A percentile compares a stretch with the other conserved stretches of the same genome.
Conservation (phyloP, 2,888 invertebrate species). For the Orgyia antiqua region DNA sequence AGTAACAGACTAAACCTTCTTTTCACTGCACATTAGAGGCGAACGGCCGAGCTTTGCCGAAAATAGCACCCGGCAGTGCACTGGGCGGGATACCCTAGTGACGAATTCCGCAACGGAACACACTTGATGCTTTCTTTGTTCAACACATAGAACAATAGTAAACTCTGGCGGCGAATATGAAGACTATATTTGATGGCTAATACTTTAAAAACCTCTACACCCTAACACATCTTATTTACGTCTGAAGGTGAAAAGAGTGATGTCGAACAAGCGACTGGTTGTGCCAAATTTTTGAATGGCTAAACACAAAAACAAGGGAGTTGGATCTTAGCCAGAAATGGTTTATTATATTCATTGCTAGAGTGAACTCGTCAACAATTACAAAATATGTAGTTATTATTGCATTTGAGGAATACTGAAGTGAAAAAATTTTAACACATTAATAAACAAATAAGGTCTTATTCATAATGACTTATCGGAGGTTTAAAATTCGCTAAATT, state of each 20-base stretch:
- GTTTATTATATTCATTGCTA: conserved; percentile 15
- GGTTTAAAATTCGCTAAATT: too few relatives aligned
- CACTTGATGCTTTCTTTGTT: conserved; percentile 47
- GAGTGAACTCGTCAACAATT: conserved; percentile 17
- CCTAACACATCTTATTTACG: conserved; percentile 33
- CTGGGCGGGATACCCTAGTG: conserved; percentile 55
- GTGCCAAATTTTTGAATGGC: conserved; percentile 61
- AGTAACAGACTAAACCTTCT: conserved; percentile 55
- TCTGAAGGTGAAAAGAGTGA: conserved; percentile 65
- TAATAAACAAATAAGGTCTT: too few relatives aligned
- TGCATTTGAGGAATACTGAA: too few relatives aligned
- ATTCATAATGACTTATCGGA: too few relatives aligned
- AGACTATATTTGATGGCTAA: not conserved
- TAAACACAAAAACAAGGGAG: conserved; percentile 46
- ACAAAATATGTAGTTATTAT: conserved; percentile 25
- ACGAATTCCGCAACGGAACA: conserved; percentile 50
- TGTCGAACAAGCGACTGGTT: conserved; percentile 37
- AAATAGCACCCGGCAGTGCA: conserved; percentile 76
- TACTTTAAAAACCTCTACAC: conserved; percentile 23
- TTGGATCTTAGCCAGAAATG: conserved; percentile 55
- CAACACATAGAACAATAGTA: conserved; percentile 29
- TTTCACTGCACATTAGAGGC: conserved; percentile 57
- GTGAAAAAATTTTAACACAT: not conserved
- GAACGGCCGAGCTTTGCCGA: conserved; percentile 62
- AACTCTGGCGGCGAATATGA: too few relatives aligned